Percentiles rank a stretch among this genome's conserved stretches.
Conservation (phyloP, 1,140 invertebrate genomes). For the Leptonema lineaticorne region DNA sequence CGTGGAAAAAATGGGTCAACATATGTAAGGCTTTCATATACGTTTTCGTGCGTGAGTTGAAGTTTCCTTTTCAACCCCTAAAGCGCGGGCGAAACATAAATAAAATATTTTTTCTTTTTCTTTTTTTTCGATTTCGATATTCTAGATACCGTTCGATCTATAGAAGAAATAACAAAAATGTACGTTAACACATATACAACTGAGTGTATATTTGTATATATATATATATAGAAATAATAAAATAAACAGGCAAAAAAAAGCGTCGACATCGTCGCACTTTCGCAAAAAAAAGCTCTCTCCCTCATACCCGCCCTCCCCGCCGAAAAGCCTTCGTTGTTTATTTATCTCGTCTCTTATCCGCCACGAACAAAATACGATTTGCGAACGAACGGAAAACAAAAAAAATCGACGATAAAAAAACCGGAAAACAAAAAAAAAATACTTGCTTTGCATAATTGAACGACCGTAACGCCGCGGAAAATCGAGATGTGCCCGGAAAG, state of each 20-base stretch:
- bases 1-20: constrained; percentile 1
- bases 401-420: background rate
- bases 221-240: background rate
- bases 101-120: too few relatives aligned
- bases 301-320: background rate
- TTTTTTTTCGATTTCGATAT: constrained; percentile 14
- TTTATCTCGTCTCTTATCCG: constrained; percentile 18
- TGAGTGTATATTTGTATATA: background rate
- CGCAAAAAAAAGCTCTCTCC: background rate
- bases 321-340: constrained; percentile 7
- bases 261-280: background rate
- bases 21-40: background rate
- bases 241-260: background rate
- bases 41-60: background rate
- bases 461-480: background rate
- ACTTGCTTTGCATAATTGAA: constrained; percentile 15
- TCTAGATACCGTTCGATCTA: constrained; percentile 20
- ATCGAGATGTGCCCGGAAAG: background rate
- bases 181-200: constrained; percentile 1
- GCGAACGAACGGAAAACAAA: constrained; percentile 12
- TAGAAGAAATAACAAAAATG: too few relatives aligned
- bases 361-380: constrained; percentile 18
- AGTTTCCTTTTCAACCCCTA: constrained; percentile 5
- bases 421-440: background rate
- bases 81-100: constrained; percentile 4